A percentile compares a stretch with the other conserved stretches of the same genome.
Evolutionary conservation across 2,797 vertebrate species (phyloP).

Genomic region (Ibycter americanus): DNA sequence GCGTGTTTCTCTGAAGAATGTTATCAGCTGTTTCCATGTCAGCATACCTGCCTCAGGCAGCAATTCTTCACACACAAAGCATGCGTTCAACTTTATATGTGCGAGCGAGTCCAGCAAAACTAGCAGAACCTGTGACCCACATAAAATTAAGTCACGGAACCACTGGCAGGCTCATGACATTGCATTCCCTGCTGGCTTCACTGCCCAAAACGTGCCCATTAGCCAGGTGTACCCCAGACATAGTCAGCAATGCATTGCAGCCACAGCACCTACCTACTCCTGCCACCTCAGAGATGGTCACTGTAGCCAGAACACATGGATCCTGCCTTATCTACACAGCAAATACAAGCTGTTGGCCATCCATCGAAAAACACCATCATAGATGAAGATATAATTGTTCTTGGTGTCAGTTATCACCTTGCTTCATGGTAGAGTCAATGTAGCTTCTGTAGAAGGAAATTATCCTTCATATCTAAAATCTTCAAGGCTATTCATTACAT

Average conservation of each 20-base stretch:
- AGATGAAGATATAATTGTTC: background rate
- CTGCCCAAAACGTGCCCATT: rapidly evolving
- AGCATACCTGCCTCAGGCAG: background rate
- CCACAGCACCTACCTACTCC: background rate
- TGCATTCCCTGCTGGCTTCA: background rate
- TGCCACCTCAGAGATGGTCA: background rate
- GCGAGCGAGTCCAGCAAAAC: background rate
- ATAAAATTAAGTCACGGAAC: background rate
- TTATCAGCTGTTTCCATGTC: background rate
- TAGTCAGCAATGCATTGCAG: background rate
- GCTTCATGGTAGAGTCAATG: background rate
- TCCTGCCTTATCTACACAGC: background rate
- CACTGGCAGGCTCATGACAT: background rate
- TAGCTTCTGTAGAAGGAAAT: background rate
- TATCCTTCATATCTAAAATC: background rate
- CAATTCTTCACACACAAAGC: background rate
- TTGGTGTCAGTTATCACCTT: background rate
- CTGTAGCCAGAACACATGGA: background rate
- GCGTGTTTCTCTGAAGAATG: background rate
- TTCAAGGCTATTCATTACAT: background rate
- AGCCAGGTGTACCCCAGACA: background rate
- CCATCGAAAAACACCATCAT: background rate
- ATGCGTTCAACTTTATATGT: rapidly evolving
- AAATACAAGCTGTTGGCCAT: background rate
- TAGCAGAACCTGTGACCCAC: background rate